Evolutionary conservation across 2,113 vertebrate species (phyloP).

Genomic region (Corvus cornix): DNA sequence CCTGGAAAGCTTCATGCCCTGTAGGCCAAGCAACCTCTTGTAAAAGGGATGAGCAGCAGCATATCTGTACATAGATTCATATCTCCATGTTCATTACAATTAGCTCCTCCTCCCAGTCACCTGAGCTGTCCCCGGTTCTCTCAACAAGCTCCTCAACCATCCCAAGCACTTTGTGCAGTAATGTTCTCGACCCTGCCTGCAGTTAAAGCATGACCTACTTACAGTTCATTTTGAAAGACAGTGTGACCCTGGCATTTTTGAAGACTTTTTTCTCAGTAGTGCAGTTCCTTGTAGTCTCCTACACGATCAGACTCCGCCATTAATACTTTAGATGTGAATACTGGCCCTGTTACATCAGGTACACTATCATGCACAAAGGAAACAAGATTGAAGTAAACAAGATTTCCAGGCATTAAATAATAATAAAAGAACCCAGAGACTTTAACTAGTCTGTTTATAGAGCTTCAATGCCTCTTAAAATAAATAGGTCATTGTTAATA

Average conservation of each 20-base stretch:
- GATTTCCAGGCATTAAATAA: conserved; percentile 56
- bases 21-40: neutral
- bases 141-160: neutral
- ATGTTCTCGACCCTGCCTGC: neutral
- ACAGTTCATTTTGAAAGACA: conserved; percentile 25
- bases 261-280: conserved; percentile 34
- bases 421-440: conserved; percentile 51
- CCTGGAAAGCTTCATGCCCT: neutral
- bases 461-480: conserved; percentile 37
- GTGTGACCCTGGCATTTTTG: conserved; percentile 1
- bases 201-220: conserved; percentile 49
- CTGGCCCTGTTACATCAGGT: conserved; percentile 46
- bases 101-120: neutral
- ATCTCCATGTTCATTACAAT: neutral
- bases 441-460: conserved; percentile 33
- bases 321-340: conserved; percentile 60
- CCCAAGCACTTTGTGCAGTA: neutral
- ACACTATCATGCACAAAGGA: conserved; percentile 48
- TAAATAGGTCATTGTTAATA: neutral
- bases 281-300: conserved; percentile 62
- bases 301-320: conserved; percentile 41
- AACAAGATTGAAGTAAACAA: conserved; percentile 63
- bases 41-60: neutral
- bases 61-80: neutral
- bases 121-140: neutral